Evolutionary conservation across 2,888 invertebrate genomes (phyloP), one percentile per base, ranked within the genome.

Genomic region (Euplexia lucipara): DNA sequence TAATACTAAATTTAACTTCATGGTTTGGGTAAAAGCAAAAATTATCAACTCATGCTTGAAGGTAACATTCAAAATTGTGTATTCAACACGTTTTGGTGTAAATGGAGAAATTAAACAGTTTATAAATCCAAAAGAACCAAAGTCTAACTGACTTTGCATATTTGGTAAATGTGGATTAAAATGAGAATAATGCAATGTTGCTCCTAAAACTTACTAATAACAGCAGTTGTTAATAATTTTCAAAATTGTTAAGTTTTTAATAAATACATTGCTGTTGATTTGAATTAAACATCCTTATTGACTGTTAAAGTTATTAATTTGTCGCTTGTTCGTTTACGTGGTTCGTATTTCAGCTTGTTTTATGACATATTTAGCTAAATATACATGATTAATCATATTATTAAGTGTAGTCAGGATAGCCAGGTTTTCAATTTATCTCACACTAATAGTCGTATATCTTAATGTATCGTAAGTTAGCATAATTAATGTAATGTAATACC

Each of bases 401-500:
- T 85, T 94, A 92, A 94, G 91, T 70, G 86, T 95, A 95, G 95
- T 88, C 95, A 95, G 86, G 95, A 95, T 95, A 95, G 93, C 92
- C 95, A 95, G 94, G 95, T 95, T 95, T 95, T 95, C 91, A 93
- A 94, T 95, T 95, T 89, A 92, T 88, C 90, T 89, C 92, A 93
- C 91, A 91, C 47, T 89, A 90, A 85, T 89, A 92, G 90, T 87
- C 84, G 80, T 83, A 67, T 91, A 92, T 90, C 86, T 88, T 91
- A 88, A 87, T 84, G 77, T 82, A 78, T 75, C 30, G 88, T 94
- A 94, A 94, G 92, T 91, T 91, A 94, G 91, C 78, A 82, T 94
- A 92, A 93, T 90, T 86, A 92, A 94, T 94, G 95, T 95, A 95
- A 95, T 95, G 95, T 94, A 94, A 93, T 92, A 86, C 75, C 70